Base-by-base conservation (phyloP, 2,888 invertebrate species). In the Epinotia ramella region DNA sequence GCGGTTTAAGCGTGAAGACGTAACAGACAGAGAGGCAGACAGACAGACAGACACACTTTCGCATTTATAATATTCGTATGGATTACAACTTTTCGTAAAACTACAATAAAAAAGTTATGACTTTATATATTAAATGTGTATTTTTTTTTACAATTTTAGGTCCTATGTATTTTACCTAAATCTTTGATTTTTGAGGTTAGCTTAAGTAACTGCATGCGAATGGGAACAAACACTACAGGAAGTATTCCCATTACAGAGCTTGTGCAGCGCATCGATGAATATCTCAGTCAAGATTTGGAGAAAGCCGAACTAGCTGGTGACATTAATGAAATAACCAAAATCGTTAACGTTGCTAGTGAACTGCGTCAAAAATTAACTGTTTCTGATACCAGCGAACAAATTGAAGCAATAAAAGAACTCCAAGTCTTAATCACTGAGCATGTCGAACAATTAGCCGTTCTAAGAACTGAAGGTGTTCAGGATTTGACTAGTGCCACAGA, bases 181-280 rank as follows among this genome's bases (percentile, higher is more conserved):
- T 18, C 5, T 72, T 56, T 24, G 0, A 6, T 40, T 56, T 1
- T 44, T 20, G 64, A 24, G 6, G 5, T 60, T 60, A 66, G 44
- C 65, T 66, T 66, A 6, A 60, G 40, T 75, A 66, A 71, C 65
- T 59, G 66, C 63, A 72, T 72, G 76, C 9, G 3, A 57, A 64
- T 69, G 64, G 63, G 63, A 49, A 63, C 20, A 20, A 73, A 64
- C 20, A 62, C 59, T 76, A 76, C 64, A 68, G 33, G 40, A 59
- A 68, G 65, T 73, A 73, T 67, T 73, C 24, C 64, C 66, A 68
- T 77, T 77, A 57, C 77, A 77, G 77, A 75, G 59, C 76, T 76
- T 72, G 46, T 72, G 56, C 71, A 76, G 46, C 62, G 57, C 67
- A 72, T 76, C 72, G 72, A 76, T 57, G 76, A 76, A 67, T 76